phyloP scores from a whole-genome alignment of 2,888 invertebrate genomes.

The Chrysolina haemoptera region DNA sequence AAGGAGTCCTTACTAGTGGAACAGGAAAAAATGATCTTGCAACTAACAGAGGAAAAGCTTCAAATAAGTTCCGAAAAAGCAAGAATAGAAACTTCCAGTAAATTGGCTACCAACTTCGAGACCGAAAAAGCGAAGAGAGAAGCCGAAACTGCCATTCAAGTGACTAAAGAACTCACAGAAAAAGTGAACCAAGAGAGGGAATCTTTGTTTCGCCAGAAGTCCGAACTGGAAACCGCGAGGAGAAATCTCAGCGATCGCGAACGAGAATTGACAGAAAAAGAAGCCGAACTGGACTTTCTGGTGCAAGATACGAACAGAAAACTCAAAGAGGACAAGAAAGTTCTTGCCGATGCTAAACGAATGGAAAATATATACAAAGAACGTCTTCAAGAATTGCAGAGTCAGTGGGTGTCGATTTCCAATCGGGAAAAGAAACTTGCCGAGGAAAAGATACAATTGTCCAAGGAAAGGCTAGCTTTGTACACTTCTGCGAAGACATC shows the following conservation, averaged over 20 bases:
- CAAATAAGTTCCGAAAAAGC: constrained; percentile 67
- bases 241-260: constrained; percentile 61
- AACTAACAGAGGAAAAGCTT: constrained; percentile 75
- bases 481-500: constrained; percentile 72
- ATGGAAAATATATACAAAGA: constrained; percentile 72
- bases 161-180: constrained; percentile 67
- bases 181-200: constrained; percentile 66
- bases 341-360: constrained; percentile 68
- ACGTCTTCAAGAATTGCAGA: constrained; percentile 73
- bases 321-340: constrained; percentile 72
- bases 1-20: constrained; percentile 75
- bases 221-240: constrained; percentile 64
- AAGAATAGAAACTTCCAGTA: constrained; percentile 64
- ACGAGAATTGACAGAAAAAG: constrained; percentile 60
- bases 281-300: constrained; percentile 63
- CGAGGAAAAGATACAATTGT: constrained; percentile 75
- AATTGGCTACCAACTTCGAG: constrained; percentile 64
- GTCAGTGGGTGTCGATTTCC: constrained; percentile 73
- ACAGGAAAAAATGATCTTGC: constrained; percentile 74
- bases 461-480: constrained; percentile 74
- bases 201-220: constrained; percentile 61
- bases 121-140: constrained; percentile 65
- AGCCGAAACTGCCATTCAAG: constrained; percentile 67
- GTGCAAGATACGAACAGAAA: constrained; percentile 71
- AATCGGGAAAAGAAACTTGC: constrained; percentile 75